Evolutionary conservation across 2,797 vertebrate species (phyloP).

Genomic region (Nannoperca obscura): DNA sequence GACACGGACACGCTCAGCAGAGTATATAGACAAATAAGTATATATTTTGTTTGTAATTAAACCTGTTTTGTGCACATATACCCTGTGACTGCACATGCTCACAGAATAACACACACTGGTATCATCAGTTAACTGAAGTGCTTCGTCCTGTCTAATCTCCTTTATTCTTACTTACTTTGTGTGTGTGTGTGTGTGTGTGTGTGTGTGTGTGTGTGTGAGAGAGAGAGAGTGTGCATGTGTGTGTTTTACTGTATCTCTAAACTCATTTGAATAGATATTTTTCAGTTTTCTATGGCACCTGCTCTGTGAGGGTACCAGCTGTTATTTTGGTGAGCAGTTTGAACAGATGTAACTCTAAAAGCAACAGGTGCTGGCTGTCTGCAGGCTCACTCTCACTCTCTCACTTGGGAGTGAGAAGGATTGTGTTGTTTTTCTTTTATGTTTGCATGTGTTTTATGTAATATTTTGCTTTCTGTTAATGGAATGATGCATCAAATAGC

Average conservation of each 20-base stretch:
- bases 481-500: background rate
- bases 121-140: background rate
- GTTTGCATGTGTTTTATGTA: background rate
- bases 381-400: background rate
- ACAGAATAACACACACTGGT: background rate
- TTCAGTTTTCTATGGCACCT: slow-evolving; percentile 26
- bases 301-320: slow-evolving; percentile 51
- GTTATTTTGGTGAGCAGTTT: slow-evolving; percentile 55
- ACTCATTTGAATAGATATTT: slow-evolving; percentile 16
- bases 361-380: slow-evolving; percentile 65
- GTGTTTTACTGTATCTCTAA: slow-evolving; percentile 9
- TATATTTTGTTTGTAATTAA: background rate
- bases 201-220: background rate
- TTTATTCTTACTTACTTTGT: background rate
- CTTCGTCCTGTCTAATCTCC: slow-evolving; percentile 9
- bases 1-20: background rate
- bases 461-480: slow-evolving; percentile 20
- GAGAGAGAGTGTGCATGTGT: no score
- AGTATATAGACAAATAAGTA: background rate
- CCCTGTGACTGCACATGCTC: background rate
- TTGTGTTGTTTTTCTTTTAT: background rate
- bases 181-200: background rate
- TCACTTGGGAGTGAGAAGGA: slow-evolving; percentile 9
- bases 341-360: slow-evolving; percentile 57
- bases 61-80: background rate